phyloP scores from a whole-genome alignment of 2,113 vertebrate species.

The Podilymbus podiceps region DNA sequence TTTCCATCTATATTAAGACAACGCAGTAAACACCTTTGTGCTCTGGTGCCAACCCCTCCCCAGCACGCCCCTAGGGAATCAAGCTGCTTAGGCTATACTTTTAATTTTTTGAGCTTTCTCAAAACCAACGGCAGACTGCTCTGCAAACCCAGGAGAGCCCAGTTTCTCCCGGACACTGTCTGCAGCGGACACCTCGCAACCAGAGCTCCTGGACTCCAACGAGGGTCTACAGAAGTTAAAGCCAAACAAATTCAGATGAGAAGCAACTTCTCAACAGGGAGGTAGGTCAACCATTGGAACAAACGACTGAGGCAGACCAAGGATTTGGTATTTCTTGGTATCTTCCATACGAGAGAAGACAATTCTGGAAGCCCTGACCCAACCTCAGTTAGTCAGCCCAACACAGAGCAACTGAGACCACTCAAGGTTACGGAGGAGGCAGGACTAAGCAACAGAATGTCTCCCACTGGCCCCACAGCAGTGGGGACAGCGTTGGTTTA shows the following conservation, averaged over 20 bases:
- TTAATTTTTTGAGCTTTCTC: not conserved
- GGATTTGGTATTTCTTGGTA: not conserved
- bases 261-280: not conserved
- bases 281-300: not conserved
- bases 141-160: not conserved
- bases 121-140: not conserved
- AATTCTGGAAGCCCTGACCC: not conserved
- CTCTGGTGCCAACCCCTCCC: not conserved
- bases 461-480: not conserved
- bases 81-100: not conserved
- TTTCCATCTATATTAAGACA: not conserved
- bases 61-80: not conserved
- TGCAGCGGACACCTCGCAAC: too few relatives aligned
- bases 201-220: not conserved
- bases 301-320: not conserved
- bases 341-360: not conserved
- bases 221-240: not conserved
- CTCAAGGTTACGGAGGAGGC: not conserved
- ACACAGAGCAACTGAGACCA: not conserved
- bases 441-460: too few relatives aligned
- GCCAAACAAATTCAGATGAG: not conserved
- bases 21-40: not conserved
- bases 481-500: rapidly evolving
- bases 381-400: not conserved
- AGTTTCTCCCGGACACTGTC: rapidly evolving